Evolutionary conservation across 2,888 invertebrate genomes (phyloP).

Genomic region (Nephrotoma flavescens): DNA sequence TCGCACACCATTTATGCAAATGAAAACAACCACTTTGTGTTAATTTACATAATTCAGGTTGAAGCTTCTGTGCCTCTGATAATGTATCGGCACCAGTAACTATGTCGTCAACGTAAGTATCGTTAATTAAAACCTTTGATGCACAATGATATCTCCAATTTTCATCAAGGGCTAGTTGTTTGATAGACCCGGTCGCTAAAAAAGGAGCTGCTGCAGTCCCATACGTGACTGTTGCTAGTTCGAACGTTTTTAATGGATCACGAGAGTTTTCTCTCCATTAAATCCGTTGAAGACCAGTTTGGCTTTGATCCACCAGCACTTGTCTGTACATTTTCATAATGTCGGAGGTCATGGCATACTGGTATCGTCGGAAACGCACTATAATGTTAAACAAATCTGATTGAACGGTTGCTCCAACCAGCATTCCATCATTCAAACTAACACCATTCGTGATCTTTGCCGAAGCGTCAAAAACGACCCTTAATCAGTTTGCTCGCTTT

Average conservation of each 20-base stretch:
- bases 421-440: constrained; percentile 9
- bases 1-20: background rate
- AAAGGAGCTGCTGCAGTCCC: constrained; percentile 9
- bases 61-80: background rate
- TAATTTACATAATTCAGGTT: background rate
- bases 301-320: background rate
- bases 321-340: constrained; percentile 11
- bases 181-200: constrained; percentile 4
- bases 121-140: constrained; percentile 2
- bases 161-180: constrained; percentile 12
- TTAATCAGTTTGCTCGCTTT: background rate
- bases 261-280: constrained; percentile 6
- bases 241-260: constrained; percentile 6
- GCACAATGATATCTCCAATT: constrained; percentile 7
- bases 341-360: constrained; percentile 9
- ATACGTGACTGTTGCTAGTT: constrained; percentile 5
- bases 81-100: constrained; percentile 9
- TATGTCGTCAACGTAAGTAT: constrained; percentile 14
- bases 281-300: constrained; percentile 9
- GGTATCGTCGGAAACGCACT: constrained; percentile 1
- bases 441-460: constrained; percentile 1
- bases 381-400: constrained; percentile 11
- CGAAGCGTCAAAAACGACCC: constrained; percentile 8
- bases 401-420: constrained; percentile 10
- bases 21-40: background rate